Percentiles rank a stretch among this genome's conserved stretches.
phyloP scores from a whole-genome alignment of 2,797 vertebrate genomes.

The Psittacula echo region DNA sequence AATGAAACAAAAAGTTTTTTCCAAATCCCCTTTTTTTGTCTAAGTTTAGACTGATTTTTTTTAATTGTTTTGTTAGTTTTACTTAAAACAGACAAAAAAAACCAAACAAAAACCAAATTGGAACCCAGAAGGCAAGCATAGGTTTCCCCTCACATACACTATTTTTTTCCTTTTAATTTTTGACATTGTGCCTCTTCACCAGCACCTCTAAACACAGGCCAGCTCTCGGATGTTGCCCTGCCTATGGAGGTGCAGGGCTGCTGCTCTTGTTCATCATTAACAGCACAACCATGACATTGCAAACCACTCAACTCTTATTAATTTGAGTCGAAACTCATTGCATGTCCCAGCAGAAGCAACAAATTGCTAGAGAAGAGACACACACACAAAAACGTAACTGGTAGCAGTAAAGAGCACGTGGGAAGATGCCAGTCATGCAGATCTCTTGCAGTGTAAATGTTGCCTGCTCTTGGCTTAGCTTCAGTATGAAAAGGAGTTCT shows the following conservation, averaged over 20 bases:
- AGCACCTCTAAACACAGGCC: neutral
- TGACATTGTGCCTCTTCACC: neutral
- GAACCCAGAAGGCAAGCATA: neutral
- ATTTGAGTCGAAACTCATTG: neutral
- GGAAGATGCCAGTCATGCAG: neutral
- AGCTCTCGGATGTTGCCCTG: neutral
- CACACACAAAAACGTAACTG: neutral
- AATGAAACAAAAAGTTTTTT: neutral
- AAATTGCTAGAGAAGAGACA: neutral
- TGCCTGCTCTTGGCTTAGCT: neutral
- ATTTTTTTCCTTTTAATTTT: neutral
- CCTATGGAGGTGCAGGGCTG: neutral
- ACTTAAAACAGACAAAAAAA: neutral
- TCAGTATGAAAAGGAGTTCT: neutral
- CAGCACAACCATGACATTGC: neutral
- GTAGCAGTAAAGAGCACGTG: neutral
- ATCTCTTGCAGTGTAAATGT: neutral
- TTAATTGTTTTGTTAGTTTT: neutral
- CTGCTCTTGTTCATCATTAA: neutral
- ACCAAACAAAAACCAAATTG: neutral
- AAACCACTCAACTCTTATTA: neutral
- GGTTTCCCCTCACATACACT: accelerated
- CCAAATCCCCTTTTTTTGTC: neutral
- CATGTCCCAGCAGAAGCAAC: neutral
- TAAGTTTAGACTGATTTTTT: neutral